phyloP scores from a whole-genome alignment of 35 echinoderm and acorn worm genomes.

The Anneissia japonica region DNA sequence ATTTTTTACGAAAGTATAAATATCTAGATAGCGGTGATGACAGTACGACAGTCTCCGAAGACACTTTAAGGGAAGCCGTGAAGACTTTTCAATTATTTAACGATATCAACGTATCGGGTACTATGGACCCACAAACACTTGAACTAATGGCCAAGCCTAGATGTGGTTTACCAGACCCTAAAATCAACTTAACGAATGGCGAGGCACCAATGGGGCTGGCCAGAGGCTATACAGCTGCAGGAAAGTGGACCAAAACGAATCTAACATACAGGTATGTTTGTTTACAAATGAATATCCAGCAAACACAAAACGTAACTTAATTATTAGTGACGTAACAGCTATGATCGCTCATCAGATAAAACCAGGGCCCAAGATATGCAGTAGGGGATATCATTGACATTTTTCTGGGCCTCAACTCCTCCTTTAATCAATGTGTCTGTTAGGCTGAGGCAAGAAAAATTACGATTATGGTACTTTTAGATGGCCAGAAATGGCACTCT shows the following conservation, averaged over 20 bases:
- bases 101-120: background rate
- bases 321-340: too few relatives aligned
- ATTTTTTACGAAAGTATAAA: background rate
- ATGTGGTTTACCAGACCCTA: conserved; percentile 11
- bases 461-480: too few relatives aligned
- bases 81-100: background rate
- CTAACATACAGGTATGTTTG: conserved; percentile 16
- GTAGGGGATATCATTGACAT: too few relatives aligned
- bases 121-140: background rate
- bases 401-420: too few relatives aligned
- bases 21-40: background rate
- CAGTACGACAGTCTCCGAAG: background rate
- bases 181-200: background rate
- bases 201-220: background rate
- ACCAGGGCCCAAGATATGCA: too few relatives aligned
- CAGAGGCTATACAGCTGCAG: background rate
- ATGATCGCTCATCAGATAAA: too few relatives aligned
- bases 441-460: too few relatives aligned
- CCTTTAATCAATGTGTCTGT: too few relatives aligned
- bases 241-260: background rate
- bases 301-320: too few relatives aligned
- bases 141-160: background rate
- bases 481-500: too few relatives aligned
- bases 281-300: too few relatives aligned
- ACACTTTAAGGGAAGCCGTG: background rate